phyloP scores from a whole-genome alignment of 1,140 invertebrate genomes.

The Drosophila mayri region DNA sequence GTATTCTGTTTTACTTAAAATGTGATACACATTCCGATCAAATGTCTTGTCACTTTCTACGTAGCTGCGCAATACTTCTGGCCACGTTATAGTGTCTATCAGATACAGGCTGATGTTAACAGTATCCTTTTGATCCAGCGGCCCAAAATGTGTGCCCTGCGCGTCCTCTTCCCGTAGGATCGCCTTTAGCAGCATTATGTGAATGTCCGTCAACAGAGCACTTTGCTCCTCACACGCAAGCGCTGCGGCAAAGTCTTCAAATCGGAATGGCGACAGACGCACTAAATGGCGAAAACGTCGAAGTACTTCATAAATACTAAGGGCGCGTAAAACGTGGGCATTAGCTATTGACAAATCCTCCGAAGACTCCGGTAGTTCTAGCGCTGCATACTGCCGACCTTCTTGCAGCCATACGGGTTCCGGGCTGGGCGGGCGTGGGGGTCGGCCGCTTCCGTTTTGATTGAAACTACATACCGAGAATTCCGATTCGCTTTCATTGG shows the following conservation, averaged over 20 bases:
- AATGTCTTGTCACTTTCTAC: conserved; percentile 95
- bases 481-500: conserved; percentile 92
- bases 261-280: conserved; percentile 95
- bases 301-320: conserved; percentile 97
- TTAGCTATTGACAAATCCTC: conserved; percentile 95
- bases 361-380: conserved; percentile 94
- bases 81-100: conserved; percentile 97
- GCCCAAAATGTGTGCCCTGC: conserved; percentile 97
- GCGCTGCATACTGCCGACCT: conserved; percentile 89
- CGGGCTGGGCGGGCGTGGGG: conserved; percentile 90
- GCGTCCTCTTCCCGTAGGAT: conserved; percentile 97
- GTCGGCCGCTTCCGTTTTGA: conserved; percentile 86
- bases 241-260: conserved; percentile 98
- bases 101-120: conserved; percentile 96
- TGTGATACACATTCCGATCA: conserved; percentile 89
- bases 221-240: conserved; percentile 96
- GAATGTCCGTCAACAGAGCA: conserved; percentile 95
- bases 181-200: conserved; percentile 96
- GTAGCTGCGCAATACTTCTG: conserved; percentile 95
- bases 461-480: conserved; percentile 93
- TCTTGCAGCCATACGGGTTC: conserved; percentile 95
- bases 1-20: conserved; percentile 92
- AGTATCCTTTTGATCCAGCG: conserved; percentile 98
- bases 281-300: conserved; percentile 95
- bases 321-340: conserved; percentile 91